phyloP scores from a whole-genome alignment of 2,888 invertebrate genomes.

The Drosophila austrosaltans region DNA sequence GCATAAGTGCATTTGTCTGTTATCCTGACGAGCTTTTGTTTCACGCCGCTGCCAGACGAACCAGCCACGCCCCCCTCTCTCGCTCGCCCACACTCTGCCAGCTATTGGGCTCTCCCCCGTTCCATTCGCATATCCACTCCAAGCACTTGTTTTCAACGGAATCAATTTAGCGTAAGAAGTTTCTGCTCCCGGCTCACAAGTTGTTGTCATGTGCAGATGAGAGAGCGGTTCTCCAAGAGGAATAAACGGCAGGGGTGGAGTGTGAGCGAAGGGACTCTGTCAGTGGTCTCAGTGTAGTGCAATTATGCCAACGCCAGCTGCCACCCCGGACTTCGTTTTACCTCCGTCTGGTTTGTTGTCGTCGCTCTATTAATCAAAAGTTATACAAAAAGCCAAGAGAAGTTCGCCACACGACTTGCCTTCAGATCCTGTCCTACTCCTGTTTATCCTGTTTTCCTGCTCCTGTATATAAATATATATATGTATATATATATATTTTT shows the following conservation, averaged over 20 bases:
- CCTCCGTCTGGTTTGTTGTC: slow-evolving; percentile 23
- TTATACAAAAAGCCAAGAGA: slow-evolving; percentile 69
- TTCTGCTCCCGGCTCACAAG: slow-evolving; percentile 40
- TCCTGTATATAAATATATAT: slow-evolving; percentile 19
- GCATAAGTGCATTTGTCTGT: slow-evolving; percentile 74
- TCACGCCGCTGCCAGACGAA: slow-evolving; percentile 26
- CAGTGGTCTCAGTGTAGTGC: slow-evolving; percentile 53
- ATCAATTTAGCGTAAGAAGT: slow-evolving; percentile 72
- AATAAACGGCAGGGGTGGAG: slow-evolving; percentile 22
- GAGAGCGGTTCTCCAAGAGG: background rate
- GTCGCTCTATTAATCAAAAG: slow-evolving; percentile 72
- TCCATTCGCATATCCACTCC: slow-evolving; percentile 9
- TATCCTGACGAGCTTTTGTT: slow-evolving; percentile 57
- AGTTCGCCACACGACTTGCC: slow-evolving; percentile 58
- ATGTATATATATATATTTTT: slow-evolving; percentile 21
- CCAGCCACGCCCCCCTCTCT: background rate
- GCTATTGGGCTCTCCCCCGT: background rate
- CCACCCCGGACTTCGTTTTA: slow-evolving; percentile 10
- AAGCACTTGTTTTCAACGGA: slow-evolving; percentile 61
- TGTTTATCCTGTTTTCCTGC: slow-evolving; percentile 5
- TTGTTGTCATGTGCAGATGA: slow-evolving; percentile 64
- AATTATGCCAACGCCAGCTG: slow-evolving; percentile 62
- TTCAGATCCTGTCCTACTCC: background rate
- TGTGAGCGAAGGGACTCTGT: slow-evolving; percentile 7
- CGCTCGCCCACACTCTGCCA: background rate